Conservation (phyloP, 2,888 invertebrate species). For the Ypsolopha sequella region DNA sequence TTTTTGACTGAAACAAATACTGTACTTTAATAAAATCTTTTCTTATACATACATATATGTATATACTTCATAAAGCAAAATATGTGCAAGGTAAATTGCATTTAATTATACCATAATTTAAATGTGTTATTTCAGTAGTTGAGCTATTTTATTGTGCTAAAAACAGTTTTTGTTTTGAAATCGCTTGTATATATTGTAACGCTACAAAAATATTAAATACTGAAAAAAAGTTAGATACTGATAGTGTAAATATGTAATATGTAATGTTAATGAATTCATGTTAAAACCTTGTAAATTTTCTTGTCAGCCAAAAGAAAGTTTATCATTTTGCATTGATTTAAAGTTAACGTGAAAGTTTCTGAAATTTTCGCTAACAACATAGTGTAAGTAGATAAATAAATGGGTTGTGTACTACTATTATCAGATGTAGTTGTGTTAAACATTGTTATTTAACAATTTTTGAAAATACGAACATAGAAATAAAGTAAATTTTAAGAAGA, state of each 20-base stretch:
- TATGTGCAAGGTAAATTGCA: no score
- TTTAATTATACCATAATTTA: no score
- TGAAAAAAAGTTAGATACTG: background rate
- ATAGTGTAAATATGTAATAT: background rate
- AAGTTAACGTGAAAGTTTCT: slow-evolving; percentile 6
- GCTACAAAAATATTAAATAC: slow-evolving; percentile 9
- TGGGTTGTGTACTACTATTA: slow-evolving; percentile 66
- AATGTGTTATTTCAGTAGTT: no score
- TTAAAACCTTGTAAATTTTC: slow-evolving; percentile 1
- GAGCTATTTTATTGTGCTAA: no score
- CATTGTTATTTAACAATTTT: slow-evolving; percentile 57
- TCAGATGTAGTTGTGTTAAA: slow-evolving; percentile 55
- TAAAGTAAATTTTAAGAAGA: slow-evolving; percentile 28
- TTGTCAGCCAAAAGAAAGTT: slow-evolving; percentile 5
- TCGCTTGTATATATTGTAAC: slow-evolving; percentile 4
- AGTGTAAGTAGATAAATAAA: slow-evolving; percentile 48
- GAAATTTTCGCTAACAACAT: slow-evolving; percentile 24
- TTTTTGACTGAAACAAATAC: no score
- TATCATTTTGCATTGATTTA: slow-evolving; percentile 5
- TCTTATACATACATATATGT: no score
- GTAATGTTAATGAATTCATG: slow-evolving; percentile 9
- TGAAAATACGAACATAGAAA: slow-evolving; percentile 43
- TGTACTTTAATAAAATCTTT: no score
- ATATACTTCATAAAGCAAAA: no score
- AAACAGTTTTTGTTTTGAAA: no score